These are phyloP conservation scores for Agrochola circellaris DNA, from an alignment of 2,888 invertebrate species.

Conservation along the genomic window DNA sequence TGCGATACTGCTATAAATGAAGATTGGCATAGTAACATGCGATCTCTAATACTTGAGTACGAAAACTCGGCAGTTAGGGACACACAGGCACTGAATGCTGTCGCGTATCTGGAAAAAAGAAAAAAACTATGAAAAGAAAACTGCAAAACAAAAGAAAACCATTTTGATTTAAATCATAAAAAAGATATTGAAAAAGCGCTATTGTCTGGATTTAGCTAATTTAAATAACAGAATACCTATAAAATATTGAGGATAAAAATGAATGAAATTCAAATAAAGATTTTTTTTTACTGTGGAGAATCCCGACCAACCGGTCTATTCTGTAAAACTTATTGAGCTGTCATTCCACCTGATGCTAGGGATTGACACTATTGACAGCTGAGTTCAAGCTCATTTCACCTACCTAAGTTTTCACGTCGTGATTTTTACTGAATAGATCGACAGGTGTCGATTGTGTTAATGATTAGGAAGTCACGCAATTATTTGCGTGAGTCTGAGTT, in stretches of 20 bases:
- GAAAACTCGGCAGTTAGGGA: constrained; percentile 81
- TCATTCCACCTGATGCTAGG: no score
- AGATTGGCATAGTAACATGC: constrained; percentile 78
- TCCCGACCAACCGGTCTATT: neutral
- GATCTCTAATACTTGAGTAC: constrained; percentile 79
- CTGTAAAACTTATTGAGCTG: no score
- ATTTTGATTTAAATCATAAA: neutral
- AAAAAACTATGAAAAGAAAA: neutral
- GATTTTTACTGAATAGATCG: no score
- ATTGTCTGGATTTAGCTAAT: neutral
- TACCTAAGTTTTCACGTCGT: no score
- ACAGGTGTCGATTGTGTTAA: neutral
- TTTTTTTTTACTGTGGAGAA: neutral
- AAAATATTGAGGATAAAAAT: neutral
- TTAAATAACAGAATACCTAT: neutral
- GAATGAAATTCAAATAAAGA: neutral
- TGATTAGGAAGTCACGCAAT: neutral
- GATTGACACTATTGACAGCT: no score
- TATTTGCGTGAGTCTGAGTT: neutral
- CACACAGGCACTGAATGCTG: constrained; percentile 78
- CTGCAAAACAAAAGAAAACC: neutral
- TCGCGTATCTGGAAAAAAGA: constrained; percentile 76
- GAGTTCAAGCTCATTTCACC: no score
- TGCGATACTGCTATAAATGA: constrained; percentile 76
- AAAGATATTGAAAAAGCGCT: neutral